These are phyloP conservation scores for Spea multiplicata DNA, from an alignment of 2,113 vertebrate genomes.

Conservation along the genomic window DNA sequence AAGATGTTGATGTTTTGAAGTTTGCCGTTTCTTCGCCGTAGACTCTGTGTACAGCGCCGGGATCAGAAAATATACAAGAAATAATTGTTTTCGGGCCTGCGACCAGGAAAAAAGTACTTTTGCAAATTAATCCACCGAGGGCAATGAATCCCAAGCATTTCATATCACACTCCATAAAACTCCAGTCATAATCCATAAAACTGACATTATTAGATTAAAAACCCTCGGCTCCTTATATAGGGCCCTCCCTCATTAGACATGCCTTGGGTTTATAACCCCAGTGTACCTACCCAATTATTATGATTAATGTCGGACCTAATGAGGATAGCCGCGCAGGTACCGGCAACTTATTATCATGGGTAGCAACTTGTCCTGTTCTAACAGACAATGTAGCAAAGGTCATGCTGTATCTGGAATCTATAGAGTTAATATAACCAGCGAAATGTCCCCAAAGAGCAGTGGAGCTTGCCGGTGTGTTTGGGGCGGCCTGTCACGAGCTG, in stretches of 20 bases:
- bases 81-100: constrained; percentile 63
- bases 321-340: constrained; percentile 55
- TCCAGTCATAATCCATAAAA: constrained; percentile 62
- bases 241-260: constrained; percentile 61
- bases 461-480: neutral
- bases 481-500: neutral
- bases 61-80: constrained; percentile 58
- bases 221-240: constrained; percentile 55
- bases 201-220: constrained; percentile 69
- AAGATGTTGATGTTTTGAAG: constrained; percentile 37
- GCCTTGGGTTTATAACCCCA: constrained; percentile 59
- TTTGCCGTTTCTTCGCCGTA: constrained; percentile 50
- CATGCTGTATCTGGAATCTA: too few relatives aligned
- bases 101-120: constrained; percentile 64
- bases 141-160: constrained; percentile 66
- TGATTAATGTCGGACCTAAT: constrained; percentile 61
- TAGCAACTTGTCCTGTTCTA: neutral
- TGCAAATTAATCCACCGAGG: constrained; percentile 64
- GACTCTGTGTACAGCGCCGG: constrained; percentile 53
- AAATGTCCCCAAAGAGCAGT: neutral
- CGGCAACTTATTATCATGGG: constrained; percentile 59
- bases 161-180: constrained; percentile 63
- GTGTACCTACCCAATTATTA: constrained; percentile 59
- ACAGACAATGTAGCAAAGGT: too few relatives aligned
- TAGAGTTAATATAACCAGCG: neutral